Conservation (phyloP, 1,140 invertebrate genomes). For the Drosophila elegans region DNA sequence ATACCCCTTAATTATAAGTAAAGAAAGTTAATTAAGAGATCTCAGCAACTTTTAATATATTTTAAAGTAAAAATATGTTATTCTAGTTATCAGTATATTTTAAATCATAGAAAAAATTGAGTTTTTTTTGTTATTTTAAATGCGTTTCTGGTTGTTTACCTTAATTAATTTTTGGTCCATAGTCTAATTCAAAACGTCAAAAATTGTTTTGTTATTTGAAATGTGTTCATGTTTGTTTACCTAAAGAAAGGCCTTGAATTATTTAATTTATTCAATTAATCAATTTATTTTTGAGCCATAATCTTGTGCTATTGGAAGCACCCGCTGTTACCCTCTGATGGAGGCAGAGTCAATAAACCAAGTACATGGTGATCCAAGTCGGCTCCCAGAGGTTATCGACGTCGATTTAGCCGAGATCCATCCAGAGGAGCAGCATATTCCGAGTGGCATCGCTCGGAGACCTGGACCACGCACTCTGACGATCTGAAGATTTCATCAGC, state of each 20-base stretch:
- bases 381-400: constrained; percentile 30
- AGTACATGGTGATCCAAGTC: constrained; percentile 15
- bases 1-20: too few species aligned
- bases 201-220: too few species aligned
- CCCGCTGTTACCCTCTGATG: constrained; percentile 6
- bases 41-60: too few species aligned
- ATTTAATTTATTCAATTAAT: not conserved
- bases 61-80: too few species aligned
- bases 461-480: constrained; percentile 24
- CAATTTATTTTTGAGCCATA: not conserved
- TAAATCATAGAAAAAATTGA: too few species aligned
- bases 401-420: constrained; percentile 4
- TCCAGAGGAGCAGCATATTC: not conserved
- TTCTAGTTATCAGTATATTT: too few species aligned
- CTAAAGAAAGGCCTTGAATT: not conserved
- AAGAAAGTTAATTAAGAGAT: too few species aligned
- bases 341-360: constrained; percentile 42
- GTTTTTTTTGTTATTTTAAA: too few species aligned
- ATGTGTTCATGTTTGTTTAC: too few species aligned
- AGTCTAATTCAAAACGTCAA: too few species aligned
- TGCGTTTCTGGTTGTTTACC: too few species aligned
- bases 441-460: constrained; percentile 3
- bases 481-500: constrained; percentile 51
- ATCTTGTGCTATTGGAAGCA: not conserved
- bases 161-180: too few species aligned